Evolutionary conservation across 2,888 invertebrate genomes (phyloP).

Genomic region (Nowickia ferox): DNA sequence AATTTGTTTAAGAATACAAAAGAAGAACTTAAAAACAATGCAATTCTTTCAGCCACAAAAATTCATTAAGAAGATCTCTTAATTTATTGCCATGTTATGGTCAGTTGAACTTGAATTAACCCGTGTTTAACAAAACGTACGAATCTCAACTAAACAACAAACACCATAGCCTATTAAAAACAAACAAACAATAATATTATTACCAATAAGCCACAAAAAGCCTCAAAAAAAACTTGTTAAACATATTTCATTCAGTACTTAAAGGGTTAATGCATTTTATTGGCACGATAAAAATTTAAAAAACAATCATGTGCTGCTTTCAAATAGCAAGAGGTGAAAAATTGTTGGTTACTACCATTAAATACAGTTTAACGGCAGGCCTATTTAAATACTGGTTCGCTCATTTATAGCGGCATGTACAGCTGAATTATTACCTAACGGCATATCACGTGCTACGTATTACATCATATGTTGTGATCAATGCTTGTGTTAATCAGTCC

Average conservation of each 20-base stretch:
- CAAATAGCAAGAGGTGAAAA: conserved; percentile 25
- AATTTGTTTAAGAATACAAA: not conserved
- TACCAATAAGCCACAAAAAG: not conserved
- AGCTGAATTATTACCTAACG: conserved; percentile 38
- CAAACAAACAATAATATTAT: too few relatives aligned
- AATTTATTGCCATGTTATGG: conserved; percentile 53
- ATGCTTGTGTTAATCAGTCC: conserved; percentile 51
- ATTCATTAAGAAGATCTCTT: conserved; percentile 19
- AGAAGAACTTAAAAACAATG: conserved; percentile 1
- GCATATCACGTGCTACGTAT: conserved; percentile 62
- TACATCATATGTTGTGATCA: conserved; percentile 38
- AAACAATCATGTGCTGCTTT: conserved; percentile 41
- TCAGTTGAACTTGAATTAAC: conserved; percentile 38
- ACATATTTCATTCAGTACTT: not conserved
- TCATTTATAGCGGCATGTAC: not conserved
- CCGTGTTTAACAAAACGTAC: not conserved
- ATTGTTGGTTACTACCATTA: conserved; percentile 31
- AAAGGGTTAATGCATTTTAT: conserved; percentile 37
- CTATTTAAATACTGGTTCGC: conserved; percentile 14
- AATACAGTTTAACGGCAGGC: conserved; percentile 12
- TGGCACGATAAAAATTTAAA: conserved; percentile 17
- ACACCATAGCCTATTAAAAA: too few relatives aligned
- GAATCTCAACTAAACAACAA: not conserved
- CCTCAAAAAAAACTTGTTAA: not conserved
- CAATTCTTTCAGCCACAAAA: conserved; percentile 62